Base-by-base conservation (phyloP, 2,888 invertebrate species). In the Lepidochitona cinerea region DNA sequence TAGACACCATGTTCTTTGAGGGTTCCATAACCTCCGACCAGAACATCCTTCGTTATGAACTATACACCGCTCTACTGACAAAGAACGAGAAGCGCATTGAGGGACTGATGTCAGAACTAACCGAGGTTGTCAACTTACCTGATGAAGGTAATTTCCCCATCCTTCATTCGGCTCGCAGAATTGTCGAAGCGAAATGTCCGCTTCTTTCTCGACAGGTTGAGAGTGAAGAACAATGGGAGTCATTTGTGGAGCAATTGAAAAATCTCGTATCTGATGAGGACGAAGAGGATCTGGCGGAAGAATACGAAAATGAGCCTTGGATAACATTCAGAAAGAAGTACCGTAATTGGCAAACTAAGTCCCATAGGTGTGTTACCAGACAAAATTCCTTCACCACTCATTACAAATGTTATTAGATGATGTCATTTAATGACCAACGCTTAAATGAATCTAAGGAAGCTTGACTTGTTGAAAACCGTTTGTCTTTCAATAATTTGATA, bases 1-100 rank as follows among this genome's bases (percentile, higher is more conserved):
- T 83, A 37, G 82, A 83, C 76, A 80, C 82, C 35, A 83, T 83
- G 83, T 83, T 73, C 68, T 59, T 59, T 9, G 59, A 59, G 26
- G 59, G 59, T 26, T 59, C 59, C 59, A 29, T 59, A 23, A 59
- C 81, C 6, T 49, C 59, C 7, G 72, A 76, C 14, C 79, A 80
- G 37, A 77, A 83, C 29, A 54, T 54, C 29, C 52, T 78, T 26
- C 69, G 83, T 7, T 68, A 72, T 36, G 75, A 77, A 37, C 76
- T 83, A 9, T 83, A 77, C 77, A 72, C 71, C 0, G 80, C 78
- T 23, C 76, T 83, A 32, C 71, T 76, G 36, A 66, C 72, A 5
- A 72, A 68, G 35, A 75, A 82, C 36, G 77, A 79, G 33, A 23
- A 32, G 2, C 23, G 59, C 23, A 3, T 59, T 29, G 26, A 59